phyloP scores from a whole-genome alignment of 92 coral and sea anemone species.

The Epizoanthus illoricatus region DNA sequence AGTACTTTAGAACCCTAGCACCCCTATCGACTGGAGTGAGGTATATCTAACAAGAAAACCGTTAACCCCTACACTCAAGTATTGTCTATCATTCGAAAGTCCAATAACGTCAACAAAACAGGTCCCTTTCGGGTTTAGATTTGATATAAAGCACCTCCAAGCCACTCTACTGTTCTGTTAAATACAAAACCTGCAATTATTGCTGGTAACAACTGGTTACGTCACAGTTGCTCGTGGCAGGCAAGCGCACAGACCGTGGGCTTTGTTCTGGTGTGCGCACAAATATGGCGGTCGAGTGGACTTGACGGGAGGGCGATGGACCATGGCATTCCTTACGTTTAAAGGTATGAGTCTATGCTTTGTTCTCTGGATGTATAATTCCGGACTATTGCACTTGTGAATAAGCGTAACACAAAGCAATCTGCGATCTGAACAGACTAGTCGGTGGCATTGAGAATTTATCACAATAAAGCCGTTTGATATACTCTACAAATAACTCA shows the following conservation, averaged over 20 bases:
- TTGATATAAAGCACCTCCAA: background rate
- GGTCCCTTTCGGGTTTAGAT: background rate
- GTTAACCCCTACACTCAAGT: background rate
- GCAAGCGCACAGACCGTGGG: background rate
- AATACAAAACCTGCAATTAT: background rate
- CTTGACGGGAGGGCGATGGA: conserved; percentile 17
- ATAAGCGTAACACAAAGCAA: too few species aligned
- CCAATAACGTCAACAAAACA: background rate
- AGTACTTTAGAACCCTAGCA: too few species aligned
- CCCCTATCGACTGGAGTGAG: too few species aligned
- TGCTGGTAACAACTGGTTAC: conserved; percentile 25
- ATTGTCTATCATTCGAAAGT: background rate
- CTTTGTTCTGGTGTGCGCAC: background rate
- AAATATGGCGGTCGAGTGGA: conserved; percentile 1
- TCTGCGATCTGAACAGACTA: background rate
- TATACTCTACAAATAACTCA: background rate
- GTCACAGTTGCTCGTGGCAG: conserved; percentile 22
- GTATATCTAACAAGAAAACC: too few species aligned
- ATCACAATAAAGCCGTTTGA: background rate
- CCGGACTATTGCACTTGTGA: background rate
- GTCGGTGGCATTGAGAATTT: background rate
- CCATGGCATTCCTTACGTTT: conserved; percentile 23
- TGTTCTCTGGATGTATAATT: background rate
- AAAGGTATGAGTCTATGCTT: conserved; percentile 21
- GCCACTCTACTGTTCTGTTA: conserved; percentile 1